Evolutionary conservation across 2,888 invertebrate species (phyloP), one percentile per base, ranked within the genome.

Genomic region (Cephalotes varians): DNA sequence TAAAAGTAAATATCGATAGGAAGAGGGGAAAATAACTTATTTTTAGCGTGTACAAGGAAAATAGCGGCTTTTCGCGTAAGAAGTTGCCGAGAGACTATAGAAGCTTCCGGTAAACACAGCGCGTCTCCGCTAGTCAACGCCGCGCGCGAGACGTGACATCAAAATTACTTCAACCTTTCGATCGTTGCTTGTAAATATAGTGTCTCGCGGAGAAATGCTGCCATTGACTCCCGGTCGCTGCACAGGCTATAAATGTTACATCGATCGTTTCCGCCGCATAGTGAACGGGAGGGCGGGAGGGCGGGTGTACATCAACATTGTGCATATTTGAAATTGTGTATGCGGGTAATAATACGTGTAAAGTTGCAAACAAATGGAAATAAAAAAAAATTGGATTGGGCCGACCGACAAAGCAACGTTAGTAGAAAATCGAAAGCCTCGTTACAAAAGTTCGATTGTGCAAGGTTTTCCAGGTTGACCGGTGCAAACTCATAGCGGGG

Each of bases 121-220:
- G 15, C n/a, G 71, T 58, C 77, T 18, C 69, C 12, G 56, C 56
- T 79, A 71, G 69, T 79, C 77, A 44, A 71, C 77, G 69, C 76
- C 21, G 54, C 40, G 69, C 58, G 71, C 37, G 58, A 79, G 77
- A 79, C 77, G 40, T 56, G 73, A 80, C 80, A 73, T 80, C 80
- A 40, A 62, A 80, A 80, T 80, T 80, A 80, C 74, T 80, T 80
- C 31, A 62, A 72, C 80, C 80, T 80, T 80, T 80, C 80, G 73
- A 80, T 80, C 60, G 79, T 58, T 47, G 73, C n/a, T 73, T 49
- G 49, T 73, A 73, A 80, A 80, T 80, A 80, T 73, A 80, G 72
- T 71, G 34, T 37, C 49, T 37, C 51, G 28, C 60, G 56, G 56
- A 79, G 71, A 74, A 80, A 58, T 56, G 73, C 73, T 80, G 80